phyloP scores from a whole-genome alignment of 2,113 vertebrate species.

The Coptodon rendalli region DNA sequence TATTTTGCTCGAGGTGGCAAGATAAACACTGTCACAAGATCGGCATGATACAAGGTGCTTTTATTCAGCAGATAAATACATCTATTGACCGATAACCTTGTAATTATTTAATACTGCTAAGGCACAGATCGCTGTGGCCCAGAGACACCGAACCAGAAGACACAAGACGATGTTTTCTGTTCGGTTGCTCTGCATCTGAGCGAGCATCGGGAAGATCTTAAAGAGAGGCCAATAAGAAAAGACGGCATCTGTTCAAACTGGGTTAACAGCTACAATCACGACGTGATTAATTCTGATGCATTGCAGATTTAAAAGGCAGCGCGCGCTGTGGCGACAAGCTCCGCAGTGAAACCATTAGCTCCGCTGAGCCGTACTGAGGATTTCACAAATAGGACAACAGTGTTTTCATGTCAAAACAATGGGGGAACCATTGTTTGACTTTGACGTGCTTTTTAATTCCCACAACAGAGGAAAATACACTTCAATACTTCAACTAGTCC shows the following conservation, averaged over 20 bases:
- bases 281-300: background rate
- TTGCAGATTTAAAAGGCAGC: background rate
- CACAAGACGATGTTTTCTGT: background rate
- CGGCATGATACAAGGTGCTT: slow-evolving; percentile 38
- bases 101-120: background rate
- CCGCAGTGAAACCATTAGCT: background rate
- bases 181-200: background rate
- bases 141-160: background rate
- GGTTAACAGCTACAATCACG: background rate
- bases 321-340: background rate
- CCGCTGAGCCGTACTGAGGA: background rate
- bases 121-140: background rate
- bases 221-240: background rate
- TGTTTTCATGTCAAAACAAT: slow-evolving; percentile 7
- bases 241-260: background rate
- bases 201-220: background rate
- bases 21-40: slow-evolving; percentile 58
- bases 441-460: slow-evolving; percentile 22
- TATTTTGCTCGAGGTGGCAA: slow-evolving; percentile 47
- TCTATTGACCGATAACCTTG: slow-evolving; percentile 31
- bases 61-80: slow-evolving; percentile 51
- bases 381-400: slow-evolving; percentile 11
- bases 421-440: slow-evolving; percentile 22
- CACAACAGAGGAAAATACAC: slow-evolving; percentile 42
- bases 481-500: slow-evolving; percentile 12